These are phyloP conservation scores for Cephus spinipes DNA, from an alignment of 2,888 invertebrate species.

Conservation along the genomic window DNA sequence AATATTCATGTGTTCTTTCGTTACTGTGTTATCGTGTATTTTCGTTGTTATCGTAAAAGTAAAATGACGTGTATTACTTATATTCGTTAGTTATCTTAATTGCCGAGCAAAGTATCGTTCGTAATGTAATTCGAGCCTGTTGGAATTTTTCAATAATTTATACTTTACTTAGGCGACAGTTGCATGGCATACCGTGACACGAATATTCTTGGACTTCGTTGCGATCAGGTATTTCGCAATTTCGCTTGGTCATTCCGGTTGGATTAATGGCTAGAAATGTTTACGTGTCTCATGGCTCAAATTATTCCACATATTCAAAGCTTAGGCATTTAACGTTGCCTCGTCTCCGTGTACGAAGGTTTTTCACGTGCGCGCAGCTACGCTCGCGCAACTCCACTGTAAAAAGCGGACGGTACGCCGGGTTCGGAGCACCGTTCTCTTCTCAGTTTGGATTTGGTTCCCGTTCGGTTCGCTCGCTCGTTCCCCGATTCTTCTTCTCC, in stretches of 20 bases:
- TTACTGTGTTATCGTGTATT: too few relatives aligned
- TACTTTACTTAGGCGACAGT: neutral
- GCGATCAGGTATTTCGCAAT: neutral
- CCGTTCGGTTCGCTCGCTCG: slow-evolving; percentile 37
- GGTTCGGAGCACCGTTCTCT: slow-evolving; percentile 46
- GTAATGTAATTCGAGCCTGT: neutral
- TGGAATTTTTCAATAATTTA: neutral
- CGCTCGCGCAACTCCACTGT: slow-evolving; percentile 55
- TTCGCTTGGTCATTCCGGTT: neutral
- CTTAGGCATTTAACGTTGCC: neutral
- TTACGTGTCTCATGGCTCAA: neutral
- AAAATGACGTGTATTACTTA: too few relatives aligned
- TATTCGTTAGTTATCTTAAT: neutral
- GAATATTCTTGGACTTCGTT: neutral
- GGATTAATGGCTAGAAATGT: neutral
- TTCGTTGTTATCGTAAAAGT: too few relatives aligned
- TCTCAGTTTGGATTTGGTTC: slow-evolving; percentile 53
- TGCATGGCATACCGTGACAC: neutral
- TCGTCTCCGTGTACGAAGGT: neutral
- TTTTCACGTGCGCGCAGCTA: slow-evolving; percentile 16
- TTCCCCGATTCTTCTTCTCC: neutral
- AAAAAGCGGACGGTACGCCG: slow-evolving; percentile 57
- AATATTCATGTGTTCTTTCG: too few relatives aligned
- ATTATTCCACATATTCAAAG: neutral
- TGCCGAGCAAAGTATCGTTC: neutral